These are phyloP conservation scores for Lacerta viridis DNA, from an alignment of 2,797 vertebrate species.

Conservation along the genomic window DNA sequence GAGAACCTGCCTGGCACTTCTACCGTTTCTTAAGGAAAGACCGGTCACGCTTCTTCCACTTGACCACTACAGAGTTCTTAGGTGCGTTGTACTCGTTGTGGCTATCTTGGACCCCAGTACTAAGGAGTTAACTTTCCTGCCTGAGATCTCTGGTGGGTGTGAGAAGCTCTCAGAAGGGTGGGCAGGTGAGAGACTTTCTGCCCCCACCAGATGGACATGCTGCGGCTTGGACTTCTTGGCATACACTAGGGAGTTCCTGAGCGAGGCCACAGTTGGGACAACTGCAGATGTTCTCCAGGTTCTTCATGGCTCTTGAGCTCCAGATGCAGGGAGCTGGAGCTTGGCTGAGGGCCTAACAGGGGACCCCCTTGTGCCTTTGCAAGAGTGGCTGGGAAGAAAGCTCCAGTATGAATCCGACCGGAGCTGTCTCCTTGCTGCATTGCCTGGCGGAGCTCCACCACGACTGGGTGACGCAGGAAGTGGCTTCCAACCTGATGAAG, in stretches of 20 bases:
- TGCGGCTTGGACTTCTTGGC: slow-evolving; percentile 46
- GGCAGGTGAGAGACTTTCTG: too few species aligned
- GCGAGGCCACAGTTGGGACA: slow-evolving; percentile 61
- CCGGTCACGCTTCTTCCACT: slow-evolving; percentile 82
- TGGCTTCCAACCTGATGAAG: slow-evolving; percentile 73
- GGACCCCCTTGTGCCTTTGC: slow-evolving; percentile 57
- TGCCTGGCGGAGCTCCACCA: slow-evolving; percentile 80
- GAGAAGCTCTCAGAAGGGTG: slow-evolving; percentile 38
- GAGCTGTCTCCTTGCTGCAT: slow-evolving; percentile 78
- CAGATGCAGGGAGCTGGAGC: slow-evolving; percentile 67
- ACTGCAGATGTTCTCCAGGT: slow-evolving; percentile 83
- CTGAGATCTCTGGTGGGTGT: slow-evolving; percentile 81
- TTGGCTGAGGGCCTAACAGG: slow-evolving; percentile 54
- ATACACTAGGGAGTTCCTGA: slow-evolving; percentile 50
- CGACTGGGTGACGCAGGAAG: slow-evolving; percentile 65
- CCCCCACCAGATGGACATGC: neutral
- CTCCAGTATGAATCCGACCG: slow-evolving; percentile 68
- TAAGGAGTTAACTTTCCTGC: slow-evolving; percentile 71
- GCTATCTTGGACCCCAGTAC: slow-evolving; percentile 33
- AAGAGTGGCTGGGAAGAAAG: slow-evolving; percentile 76
- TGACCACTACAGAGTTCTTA: slow-evolving; percentile 82
- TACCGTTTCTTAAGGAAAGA: too few species aligned
- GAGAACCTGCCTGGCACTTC: slow-evolving; percentile 73
- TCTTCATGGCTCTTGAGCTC: slow-evolving; percentile 79
- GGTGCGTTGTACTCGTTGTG: slow-evolving; percentile 78